A percentile compares a stretch with the other conserved stretches of the same genome.
phyloP scores from a whole-genome alignment of 2,113 vertebrate species.

The Alethe castanea region DNA sequence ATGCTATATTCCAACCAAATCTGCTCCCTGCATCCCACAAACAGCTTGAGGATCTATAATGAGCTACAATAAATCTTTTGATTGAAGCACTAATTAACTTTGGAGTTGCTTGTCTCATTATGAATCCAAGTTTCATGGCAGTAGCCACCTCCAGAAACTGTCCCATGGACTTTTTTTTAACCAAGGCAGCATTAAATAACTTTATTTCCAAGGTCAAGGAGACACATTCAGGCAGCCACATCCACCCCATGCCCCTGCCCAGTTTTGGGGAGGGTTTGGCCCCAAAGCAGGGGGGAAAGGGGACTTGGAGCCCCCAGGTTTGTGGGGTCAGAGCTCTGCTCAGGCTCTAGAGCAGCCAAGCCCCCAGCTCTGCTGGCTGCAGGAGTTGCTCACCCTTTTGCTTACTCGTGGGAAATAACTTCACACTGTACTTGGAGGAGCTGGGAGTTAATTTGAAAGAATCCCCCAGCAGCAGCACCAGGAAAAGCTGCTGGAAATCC shows the following conservation, averaged over 20 bases:
- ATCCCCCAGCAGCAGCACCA: slow-evolving; percentile 51
- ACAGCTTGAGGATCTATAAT: slow-evolving; percentile 61
- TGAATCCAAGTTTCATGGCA: not conserved
- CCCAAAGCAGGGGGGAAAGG: not conserved
- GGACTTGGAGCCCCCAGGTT: not conserved
- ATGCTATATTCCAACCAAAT: slow-evolving; percentile 45
- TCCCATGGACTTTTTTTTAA: not conserved
- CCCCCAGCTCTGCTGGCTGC: not conserved
- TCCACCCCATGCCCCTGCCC: not conserved
- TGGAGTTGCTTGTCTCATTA: slow-evolving; percentile 18
- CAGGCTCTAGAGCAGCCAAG: not conserved
- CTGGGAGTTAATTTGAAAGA: slow-evolving; percentile 52
- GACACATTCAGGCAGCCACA: not conserved
- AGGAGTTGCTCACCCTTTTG: slow-evolving; percentile 29
- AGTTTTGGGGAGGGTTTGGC: not conserved
- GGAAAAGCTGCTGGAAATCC: slow-evolving; percentile 19
- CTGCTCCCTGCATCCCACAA: slow-evolving; percentile 41
- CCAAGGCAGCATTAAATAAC: not conserved
- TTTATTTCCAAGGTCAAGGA: not conserved
- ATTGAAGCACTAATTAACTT: slow-evolving; percentile 59
- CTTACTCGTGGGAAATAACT: slow-evolving; percentile 56
- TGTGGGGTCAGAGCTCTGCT: not conserved
- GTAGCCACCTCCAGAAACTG: not conserved
- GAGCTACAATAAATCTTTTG: slow-evolving; percentile 47
- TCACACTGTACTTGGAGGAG: slow-evolving; percentile 13